Conservation (phyloP, 1,140 invertebrate genomes). For the Tetragonula clypearis region DNA sequence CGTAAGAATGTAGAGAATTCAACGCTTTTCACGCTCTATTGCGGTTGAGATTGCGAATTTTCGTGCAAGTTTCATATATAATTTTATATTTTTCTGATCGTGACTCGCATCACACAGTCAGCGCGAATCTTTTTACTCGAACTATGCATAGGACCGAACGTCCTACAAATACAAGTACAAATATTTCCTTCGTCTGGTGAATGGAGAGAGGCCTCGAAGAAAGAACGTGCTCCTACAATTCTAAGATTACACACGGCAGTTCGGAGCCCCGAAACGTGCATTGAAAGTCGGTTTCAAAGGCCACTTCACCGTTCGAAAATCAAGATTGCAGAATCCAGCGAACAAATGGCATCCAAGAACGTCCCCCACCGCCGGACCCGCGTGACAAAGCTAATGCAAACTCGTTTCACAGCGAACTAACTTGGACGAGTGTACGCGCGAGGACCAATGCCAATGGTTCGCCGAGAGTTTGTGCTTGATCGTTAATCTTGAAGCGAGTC, state of each 20-base stretch:
- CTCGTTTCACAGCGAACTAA: slow-evolving; percentile 8
- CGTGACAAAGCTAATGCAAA: not conserved
- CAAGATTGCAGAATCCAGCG: not conserved
- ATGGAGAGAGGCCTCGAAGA: too few species aligned
- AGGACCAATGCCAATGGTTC: too few species aligned
- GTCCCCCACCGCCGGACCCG: not conserved
- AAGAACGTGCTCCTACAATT: not conserved
- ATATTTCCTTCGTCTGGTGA: too few species aligned
- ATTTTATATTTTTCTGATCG: not conserved
- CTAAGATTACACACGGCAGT: not conserved
- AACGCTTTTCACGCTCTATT: not conserved
- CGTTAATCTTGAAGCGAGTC: slow-evolving; percentile 11
- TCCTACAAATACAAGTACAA: too few species aligned
- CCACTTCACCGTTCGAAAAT: not conserved
- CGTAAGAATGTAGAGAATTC: not conserved
- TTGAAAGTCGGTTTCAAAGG: not conserved
- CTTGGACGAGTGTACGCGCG: not conserved
- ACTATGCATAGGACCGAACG: too few species aligned
- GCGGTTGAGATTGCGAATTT: not conserved
- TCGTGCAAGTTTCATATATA: not conserved
- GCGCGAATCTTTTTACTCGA: too few species aligned
- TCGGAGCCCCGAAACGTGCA: not conserved
- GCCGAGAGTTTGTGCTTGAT: not conserved
- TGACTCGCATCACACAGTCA: too few species aligned
- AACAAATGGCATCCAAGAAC: not conserved